These are phyloP conservation scores for Hypolimnas misippus DNA, from an alignment of 2,888 invertebrate genomes.

Conservation along the genomic window DNA sequence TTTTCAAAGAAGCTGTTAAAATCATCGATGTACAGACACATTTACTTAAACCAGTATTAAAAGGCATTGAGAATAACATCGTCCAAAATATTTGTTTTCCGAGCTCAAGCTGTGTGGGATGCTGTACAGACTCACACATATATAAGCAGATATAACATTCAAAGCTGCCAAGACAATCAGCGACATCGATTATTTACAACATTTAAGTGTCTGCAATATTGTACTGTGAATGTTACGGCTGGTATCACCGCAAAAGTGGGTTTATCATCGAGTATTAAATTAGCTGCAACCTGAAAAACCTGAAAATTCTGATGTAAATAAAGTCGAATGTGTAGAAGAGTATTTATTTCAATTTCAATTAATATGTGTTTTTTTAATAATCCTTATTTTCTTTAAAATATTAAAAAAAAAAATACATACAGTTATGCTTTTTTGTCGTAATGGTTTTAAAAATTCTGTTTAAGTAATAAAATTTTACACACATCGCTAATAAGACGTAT, in stretches of 20 bases:
- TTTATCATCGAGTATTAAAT: background rate
- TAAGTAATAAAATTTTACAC: too few species aligned
- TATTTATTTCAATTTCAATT: background rate
- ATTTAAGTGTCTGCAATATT: slow-evolving; percentile 21
- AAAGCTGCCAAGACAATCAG: slow-evolving; percentile 76
- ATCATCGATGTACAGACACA: slow-evolving; percentile 28
- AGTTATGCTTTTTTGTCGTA: too few species aligned
- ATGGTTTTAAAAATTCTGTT: too few species aligned
- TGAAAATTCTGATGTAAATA: slow-evolving; percentile 13
- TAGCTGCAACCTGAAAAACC: slow-evolving; percentile 45
- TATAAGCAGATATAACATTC: slow-evolving; percentile 58
- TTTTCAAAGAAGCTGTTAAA: slow-evolving; percentile 37
- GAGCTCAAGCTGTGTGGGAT: slow-evolving; percentile 36
- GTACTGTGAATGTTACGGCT: slow-evolving; percentile 44
- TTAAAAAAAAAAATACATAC: too few species aligned
- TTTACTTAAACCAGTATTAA: slow-evolving; percentile 22
- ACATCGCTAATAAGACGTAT: too few species aligned
- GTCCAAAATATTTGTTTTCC: slow-evolving; percentile 20
- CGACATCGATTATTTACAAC: slow-evolving; percentile 69
- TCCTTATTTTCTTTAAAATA: too few species aligned
- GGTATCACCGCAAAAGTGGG: slow-evolving; percentile 48
- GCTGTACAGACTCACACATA: slow-evolving; percentile 40
- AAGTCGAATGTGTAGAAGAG: background rate
- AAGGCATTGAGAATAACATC: slow-evolving; percentile 9
- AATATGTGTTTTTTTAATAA: background rate